These are phyloP conservation scores for Brachyopa scutellaris DNA, from an alignment of 2,888 invertebrate species.

Conservation along the genomic window DNA sequence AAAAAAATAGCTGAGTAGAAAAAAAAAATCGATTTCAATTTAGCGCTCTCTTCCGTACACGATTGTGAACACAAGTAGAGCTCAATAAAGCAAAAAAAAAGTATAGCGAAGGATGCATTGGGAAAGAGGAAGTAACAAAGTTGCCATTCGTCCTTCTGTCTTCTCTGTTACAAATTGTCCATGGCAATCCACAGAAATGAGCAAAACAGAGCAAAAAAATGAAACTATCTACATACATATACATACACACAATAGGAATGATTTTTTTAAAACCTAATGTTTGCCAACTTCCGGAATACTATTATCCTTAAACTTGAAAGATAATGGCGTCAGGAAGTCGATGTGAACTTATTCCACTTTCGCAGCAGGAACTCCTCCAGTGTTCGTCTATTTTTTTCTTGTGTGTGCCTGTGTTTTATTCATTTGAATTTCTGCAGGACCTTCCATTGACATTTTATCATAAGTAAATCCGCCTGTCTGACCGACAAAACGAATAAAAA, in stretches of 20 bases:
- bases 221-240: not conserved
- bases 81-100: constrained; percentile 31
- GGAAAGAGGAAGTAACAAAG: not conserved
- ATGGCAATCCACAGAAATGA: constrained; percentile 13
- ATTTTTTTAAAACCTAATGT: constrained; percentile 27
- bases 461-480: constrained; percentile 6
- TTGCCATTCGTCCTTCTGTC: not conserved
- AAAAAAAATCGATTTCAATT: constrained; percentile 63
- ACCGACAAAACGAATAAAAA: constrained; percentile 12
- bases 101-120: not conserved
- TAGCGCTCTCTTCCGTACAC: constrained; percentile 31
- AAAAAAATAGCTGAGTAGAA: not conserved
- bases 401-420: not conserved
- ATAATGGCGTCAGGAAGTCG: constrained; percentile 66
- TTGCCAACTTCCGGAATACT: constrained; percentile 57
- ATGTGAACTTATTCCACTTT: constrained; percentile 35
- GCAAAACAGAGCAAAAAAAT: constrained; percentile 1
- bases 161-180: constrained; percentile 24
- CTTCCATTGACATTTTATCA: not conserved
- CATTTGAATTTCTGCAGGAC: constrained; percentile 20
- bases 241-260: constrained; percentile 27
- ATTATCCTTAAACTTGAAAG: constrained; percentile 68
- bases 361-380: constrained; percentile 7
- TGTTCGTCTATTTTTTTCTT: not conserved
- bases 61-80: constrained; percentile 18